Percentiles rank a stretch among this genome's conserved stretches.
Evolutionary conservation across 1,140 invertebrate genomes (phyloP).

Genomic region (Megalonaias nervosa): DNA sequence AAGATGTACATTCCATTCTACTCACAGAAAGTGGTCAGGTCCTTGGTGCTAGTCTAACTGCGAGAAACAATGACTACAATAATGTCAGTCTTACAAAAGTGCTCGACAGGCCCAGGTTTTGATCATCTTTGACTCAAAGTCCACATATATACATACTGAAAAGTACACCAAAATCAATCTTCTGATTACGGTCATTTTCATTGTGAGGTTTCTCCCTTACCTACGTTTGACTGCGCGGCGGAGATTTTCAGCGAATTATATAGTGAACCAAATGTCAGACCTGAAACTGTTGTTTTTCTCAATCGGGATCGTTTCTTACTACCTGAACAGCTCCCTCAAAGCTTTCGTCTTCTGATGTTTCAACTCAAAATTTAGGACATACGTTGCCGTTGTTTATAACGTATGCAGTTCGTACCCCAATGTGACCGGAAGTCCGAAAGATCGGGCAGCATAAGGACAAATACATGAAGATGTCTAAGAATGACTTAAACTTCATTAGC

Average conservation of each 20-base stretch:
- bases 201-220: constrained; percentile 30
- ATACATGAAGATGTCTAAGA: constrained; percentile 9
- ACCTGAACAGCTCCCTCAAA: constrained; percentile 35
- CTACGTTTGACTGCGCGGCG: constrained; percentile 19
- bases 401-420: constrained; percentile 3
- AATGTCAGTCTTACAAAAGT: background rate
- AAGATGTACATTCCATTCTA: constrained; percentile 7
- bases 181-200: constrained; percentile 17
- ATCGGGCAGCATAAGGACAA: constrained; percentile 2
- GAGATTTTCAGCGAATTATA: constrained; percentile 10
- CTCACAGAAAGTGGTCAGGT: constrained; percentile 8
- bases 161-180: constrained; percentile 26
- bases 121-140: constrained; percentile 20
- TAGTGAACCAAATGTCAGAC: constrained; percentile 12
- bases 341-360: constrained; percentile 35
- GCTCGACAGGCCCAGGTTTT: constrained; percentile 11
- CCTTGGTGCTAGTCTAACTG: constrained; percentile 7
- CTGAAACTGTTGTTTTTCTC: constrained; percentile 22
- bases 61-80: background rate
- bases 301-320: constrained; percentile 31
- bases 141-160: constrained; percentile 19
- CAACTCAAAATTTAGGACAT: constrained; percentile 32
- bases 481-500: background rate
- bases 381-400: constrained; percentile 9
- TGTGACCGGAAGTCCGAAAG: background rate